Evolutionary conservation across 2,797 vertebrate genomes (phyloP).

Genomic region (Acanthiza pusilla): DNA sequence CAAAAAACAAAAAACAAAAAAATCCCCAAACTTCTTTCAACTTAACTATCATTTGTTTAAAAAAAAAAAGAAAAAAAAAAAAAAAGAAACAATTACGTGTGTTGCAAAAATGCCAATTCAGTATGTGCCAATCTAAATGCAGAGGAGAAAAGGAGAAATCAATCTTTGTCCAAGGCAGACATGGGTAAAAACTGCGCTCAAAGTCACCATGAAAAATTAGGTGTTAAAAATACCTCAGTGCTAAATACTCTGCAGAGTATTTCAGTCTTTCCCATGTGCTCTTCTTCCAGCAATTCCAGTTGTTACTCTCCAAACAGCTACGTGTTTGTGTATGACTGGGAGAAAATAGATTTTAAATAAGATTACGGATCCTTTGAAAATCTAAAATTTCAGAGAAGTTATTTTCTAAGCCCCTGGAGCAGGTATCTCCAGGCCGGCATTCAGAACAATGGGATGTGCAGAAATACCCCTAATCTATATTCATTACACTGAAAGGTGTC

Average conservation of each 20-base stretch:
- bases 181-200: background rate
- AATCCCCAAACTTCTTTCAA: background rate
- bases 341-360: background rate
- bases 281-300: background rate
- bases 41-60: background rate
- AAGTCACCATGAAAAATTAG: background rate
- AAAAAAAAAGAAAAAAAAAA: background rate
- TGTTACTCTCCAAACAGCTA: background rate
- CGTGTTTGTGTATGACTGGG: background rate
- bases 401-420: background rate
- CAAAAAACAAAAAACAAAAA: too few relatives aligned
- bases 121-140: background rate
- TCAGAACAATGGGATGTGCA: background rate
- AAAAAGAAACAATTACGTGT: fast-evolving
- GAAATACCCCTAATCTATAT: background rate
- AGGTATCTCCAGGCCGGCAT: background rate
- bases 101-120: background rate
- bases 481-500: background rate
- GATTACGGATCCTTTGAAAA: background rate
- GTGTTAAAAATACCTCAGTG: background rate
- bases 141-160: too few relatives aligned
- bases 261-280: background rate
- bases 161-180: background rate
- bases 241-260: background rate
- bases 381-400: background rate